A percentile compares a stretch with the other conserved stretches of the same genome.
Conservation (phyloP, 2,888 invertebrate genomes). For the Hecatera dysodea region DNA sequence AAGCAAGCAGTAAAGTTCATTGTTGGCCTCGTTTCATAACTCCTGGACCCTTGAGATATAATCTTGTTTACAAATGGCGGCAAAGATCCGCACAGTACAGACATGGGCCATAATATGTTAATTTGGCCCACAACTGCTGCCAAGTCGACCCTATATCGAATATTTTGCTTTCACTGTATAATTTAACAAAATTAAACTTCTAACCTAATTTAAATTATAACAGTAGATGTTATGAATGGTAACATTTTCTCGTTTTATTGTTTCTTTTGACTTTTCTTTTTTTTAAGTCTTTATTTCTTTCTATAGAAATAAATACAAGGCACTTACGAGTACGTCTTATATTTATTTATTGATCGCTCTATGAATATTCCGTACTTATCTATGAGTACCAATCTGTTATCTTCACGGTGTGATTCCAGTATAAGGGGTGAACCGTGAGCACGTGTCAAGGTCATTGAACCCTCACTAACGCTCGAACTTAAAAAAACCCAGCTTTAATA, state of each 20-base stretch:
- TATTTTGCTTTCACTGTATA: slow-evolving; percentile 82
- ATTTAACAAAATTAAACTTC: slow-evolving; percentile 78
- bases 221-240: slow-evolving; percentile 32
- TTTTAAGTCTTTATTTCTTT: background rate
- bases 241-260: slow-evolving; percentile 10
- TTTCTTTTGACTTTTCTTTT: background rate
- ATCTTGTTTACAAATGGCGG: slow-evolving; percentile 77
- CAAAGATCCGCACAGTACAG: slow-evolving; percentile 70
- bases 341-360: slow-evolving; percentile 12
- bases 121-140: slow-evolving; percentile 77
- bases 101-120: slow-evolving; percentile 81
- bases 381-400: slow-evolving; percentile 36
- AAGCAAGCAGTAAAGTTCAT: slow-evolving; percentile 64
- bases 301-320: background rate
- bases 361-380: slow-evolving; percentile 18
- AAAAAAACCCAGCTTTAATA: background rate
- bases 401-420: slow-evolving; percentile 38
- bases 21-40: slow-evolving; percentile 71
- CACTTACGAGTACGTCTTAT: too few relatives aligned
- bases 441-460: slow-evolving; percentile 45
- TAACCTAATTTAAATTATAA: slow-evolving; percentile 57
- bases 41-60: slow-evolving; percentile 72
- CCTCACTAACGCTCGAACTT: slow-evolving; percentile 1
- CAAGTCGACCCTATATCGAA: slow-evolving; percentile 79
- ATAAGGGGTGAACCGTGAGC: slow-evolving; percentile 28